Conservation (phyloP, 2,113 vertebrate species). For the Otus sunia region DNA sequence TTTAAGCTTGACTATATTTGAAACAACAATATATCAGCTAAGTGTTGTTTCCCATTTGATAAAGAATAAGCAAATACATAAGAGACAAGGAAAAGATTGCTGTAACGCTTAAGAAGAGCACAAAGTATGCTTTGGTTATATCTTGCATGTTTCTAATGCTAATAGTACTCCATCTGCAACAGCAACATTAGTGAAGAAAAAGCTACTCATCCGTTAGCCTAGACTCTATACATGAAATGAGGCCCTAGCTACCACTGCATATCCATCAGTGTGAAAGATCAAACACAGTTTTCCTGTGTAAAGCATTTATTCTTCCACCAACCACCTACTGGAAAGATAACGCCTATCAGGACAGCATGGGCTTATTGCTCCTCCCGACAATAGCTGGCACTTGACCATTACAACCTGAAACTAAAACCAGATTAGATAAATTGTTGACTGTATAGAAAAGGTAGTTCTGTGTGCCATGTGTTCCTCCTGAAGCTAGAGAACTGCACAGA, state of each 20-base stretch:
- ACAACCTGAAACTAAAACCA: background rate
- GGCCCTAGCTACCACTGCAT: background rate
- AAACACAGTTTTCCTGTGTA: background rate
- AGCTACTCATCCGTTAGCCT: background rate
- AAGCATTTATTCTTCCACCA: background rate
- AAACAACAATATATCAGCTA: background rate
- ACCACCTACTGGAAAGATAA: background rate
- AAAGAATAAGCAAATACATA: conserved; percentile 17
- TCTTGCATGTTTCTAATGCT: background rate
- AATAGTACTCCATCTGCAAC: background rate
- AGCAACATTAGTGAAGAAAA: background rate
- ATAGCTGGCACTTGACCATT: background rate
- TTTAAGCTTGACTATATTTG: background rate
- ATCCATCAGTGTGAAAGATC: background rate
- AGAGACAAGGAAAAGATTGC: background rate
- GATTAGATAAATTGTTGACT: background rate
- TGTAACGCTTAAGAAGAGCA: background rate
- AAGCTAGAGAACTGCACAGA: background rate
- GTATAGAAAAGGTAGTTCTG: background rate
- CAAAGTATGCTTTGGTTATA: background rate
- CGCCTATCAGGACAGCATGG: background rate
- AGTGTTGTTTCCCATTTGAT: background rate
- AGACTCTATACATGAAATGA: background rate
- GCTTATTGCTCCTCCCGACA: background rate
- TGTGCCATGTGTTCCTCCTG: background rate